These are phyloP conservation scores for Xanthia icteritia DNA, from an alignment of 2,888 invertebrate genomes.

Conservation along the genomic window DNA sequence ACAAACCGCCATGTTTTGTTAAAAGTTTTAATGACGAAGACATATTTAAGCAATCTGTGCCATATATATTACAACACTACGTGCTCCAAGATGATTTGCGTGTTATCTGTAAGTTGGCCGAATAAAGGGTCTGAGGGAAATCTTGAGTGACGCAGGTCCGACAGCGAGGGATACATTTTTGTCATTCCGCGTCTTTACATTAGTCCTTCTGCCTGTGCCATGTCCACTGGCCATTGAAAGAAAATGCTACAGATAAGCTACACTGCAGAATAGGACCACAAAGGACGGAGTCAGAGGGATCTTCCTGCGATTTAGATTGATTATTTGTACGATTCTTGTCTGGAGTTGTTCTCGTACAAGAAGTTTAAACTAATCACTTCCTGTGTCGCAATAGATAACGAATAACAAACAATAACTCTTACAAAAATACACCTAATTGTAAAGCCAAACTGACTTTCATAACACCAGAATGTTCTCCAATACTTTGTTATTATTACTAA, in stretches of 20 bases:
- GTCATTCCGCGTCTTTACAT: constrained; percentile 78
- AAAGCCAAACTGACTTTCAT: neutral
- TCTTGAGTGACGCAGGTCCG: constrained; percentile 82
- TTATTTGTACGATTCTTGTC: constrained; percentile 22
- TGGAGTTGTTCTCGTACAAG: neutral
- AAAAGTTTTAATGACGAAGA: constrained; percentile 60
- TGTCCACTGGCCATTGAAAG: constrained; percentile 62
- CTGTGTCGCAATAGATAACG: neutral
- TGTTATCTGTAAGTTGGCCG: constrained; percentile 77
- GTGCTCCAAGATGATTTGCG: constrained; percentile 73
- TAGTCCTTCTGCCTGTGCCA: constrained; percentile 69
- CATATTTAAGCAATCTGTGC: constrained; percentile 65
- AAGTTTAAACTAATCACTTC: constrained; percentile 11
- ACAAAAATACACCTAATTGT: neutral
- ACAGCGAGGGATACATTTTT: constrained; percentile 81
- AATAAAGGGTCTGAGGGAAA: constrained; percentile 76
- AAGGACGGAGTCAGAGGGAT: constrained; percentile 28
- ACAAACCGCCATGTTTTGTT: constrained; percentile 44
- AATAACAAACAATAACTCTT: neutral
- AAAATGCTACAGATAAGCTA: constrained; percentile 62
- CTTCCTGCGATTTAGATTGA: constrained; percentile 35
- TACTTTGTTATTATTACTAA: constrained; percentile 12
- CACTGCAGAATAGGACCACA: constrained; percentile 53
- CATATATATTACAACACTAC: constrained; percentile 67
- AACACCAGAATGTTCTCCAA: constrained; percentile 3